Conservation (phyloP, 2,888 invertebrate genomes). For the Drosophila neutralis region DNA sequence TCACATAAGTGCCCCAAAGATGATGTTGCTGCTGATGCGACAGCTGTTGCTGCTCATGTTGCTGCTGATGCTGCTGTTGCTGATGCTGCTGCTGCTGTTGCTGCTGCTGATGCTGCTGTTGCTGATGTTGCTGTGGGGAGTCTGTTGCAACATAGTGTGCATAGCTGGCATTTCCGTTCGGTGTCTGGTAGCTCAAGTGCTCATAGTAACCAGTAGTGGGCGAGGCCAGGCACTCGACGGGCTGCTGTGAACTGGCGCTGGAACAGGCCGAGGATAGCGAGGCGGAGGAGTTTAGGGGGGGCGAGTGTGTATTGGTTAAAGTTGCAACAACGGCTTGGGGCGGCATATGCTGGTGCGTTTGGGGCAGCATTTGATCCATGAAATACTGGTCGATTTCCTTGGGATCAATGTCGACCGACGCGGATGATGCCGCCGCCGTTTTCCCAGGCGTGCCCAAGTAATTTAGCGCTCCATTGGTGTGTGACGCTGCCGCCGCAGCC, state of each 20-base stretch:
- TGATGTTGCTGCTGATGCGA: slow-evolving; percentile 70
- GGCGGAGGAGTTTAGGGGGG: slow-evolving; percentile 73
- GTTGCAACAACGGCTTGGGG: slow-evolving; percentile 1
- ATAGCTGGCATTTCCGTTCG: slow-evolving; percentile 28
- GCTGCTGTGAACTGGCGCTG: slow-evolving; percentile 71
- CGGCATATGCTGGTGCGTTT: slow-evolving; percentile 63
- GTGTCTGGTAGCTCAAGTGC: slow-evolving; percentile 55
- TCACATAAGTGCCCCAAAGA: slow-evolving; percentile 82
- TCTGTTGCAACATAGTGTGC: slow-evolving; percentile 34
- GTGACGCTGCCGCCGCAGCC: slow-evolving; percentile 61
- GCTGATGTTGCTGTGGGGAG: slow-evolving; percentile 65
- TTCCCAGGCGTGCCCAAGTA: slow-evolving; percentile 74
- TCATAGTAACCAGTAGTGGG: slow-evolving; percentile 62
- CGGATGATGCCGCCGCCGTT: slow-evolving; percentile 26
- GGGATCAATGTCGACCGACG: slow-evolving; percentile 80
- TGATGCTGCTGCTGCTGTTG: slow-evolving; percentile 26
- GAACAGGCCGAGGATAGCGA: slow-evolving; percentile 73
- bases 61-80: slow-evolving; percentile 46
- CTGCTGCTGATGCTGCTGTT: slow-evolving; percentile 42
- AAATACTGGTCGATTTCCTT: slow-evolving; percentile 85
- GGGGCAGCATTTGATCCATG: slow-evolving; percentile 83
- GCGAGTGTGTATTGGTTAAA: slow-evolving; percentile 49
- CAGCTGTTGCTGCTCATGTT: slow-evolving; percentile 57
- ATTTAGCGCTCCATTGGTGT: slow-evolving; percentile 83
- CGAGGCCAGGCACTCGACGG: slow-evolving; percentile 56